These are phyloP conservation scores for Liodrosophila aerea DNA, from an alignment of 2,888 invertebrate genomes.

Conservation along the genomic window DNA sequence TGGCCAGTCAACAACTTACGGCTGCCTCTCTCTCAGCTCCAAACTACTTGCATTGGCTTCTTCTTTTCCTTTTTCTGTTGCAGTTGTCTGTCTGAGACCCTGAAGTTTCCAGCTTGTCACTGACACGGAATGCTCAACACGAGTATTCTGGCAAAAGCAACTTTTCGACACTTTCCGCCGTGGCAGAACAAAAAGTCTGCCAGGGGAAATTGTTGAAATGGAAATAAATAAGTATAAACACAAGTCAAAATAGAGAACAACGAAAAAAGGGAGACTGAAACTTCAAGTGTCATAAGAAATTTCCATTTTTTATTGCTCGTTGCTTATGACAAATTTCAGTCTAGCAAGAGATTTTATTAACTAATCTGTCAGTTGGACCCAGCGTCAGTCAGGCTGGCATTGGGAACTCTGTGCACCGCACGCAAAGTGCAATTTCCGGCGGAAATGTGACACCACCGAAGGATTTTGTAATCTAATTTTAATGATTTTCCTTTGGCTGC, in stretches of 20 bases:
- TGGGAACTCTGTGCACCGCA: constrained; percentile 30
- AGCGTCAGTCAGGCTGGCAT: not conserved
- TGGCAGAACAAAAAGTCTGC: constrained; percentile 16
- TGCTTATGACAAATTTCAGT: constrained; percentile 62
- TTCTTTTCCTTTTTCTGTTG: constrained; percentile 8
- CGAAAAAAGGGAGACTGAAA: constrained; percentile 18
- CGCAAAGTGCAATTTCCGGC: constrained; percentile 75
- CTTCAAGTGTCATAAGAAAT: constrained; percentile 59
- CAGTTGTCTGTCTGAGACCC: constrained; percentile 17
- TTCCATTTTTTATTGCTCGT: constrained; percentile 68
- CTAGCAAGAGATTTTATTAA: constrained; percentile 71
- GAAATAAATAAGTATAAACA: constrained; percentile 12
- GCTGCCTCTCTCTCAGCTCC: too few relatives aligned
- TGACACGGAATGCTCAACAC: constrained; percentile 44
- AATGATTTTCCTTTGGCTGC: constrained; percentile 71
- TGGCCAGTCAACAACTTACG: too few relatives aligned
- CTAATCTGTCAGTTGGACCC: constrained; percentile 68
- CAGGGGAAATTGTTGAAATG: not conserved
- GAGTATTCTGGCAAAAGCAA: constrained; percentile 27
- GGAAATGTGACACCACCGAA: constrained; percentile 73
- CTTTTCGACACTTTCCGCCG: constrained; percentile 37
- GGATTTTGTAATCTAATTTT: constrained; percentile 77
- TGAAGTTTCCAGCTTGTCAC: constrained; percentile 43
- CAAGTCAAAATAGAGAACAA: constrained; percentile 6
- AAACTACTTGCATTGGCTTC: too few relatives aligned